Conservation (phyloP, 1,140 invertebrate genomes). For the Euwallacea similis region DNA sequence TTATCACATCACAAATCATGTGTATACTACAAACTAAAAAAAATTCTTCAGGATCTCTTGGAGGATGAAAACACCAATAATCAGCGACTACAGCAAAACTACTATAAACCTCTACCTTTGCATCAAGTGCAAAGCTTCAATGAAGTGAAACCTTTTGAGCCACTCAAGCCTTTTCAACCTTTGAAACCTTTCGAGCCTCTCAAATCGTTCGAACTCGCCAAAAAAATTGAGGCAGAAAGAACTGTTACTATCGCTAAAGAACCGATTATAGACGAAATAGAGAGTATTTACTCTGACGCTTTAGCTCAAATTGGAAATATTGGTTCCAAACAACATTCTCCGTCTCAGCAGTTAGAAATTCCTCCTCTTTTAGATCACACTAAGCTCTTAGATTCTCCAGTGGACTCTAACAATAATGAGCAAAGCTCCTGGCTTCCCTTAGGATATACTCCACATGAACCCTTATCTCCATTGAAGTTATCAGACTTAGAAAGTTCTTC, state of each 20-base stretch:
- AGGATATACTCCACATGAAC: conserved; percentile 36
- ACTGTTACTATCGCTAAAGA: conserved; percentile 20
- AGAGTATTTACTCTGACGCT: conserved; percentile 29
- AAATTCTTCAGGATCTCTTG: no score
- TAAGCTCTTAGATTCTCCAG: neutral
- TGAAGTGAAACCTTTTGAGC: conserved; percentile 20
- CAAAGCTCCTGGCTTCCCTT: conserved; percentile 25
- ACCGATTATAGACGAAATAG: conserved; percentile 27
- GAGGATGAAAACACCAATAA: no score
- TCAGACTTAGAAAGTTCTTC: conserved; percentile 17
- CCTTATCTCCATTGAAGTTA: conserved; percentile 39
- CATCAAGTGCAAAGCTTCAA: conserved; percentile 5
- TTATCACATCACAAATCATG: no score
- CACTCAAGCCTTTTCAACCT: conserved; percentile 40
- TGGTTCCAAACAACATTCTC: neutral
- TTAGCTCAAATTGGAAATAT: conserved; percentile 31
- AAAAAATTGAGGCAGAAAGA: conserved; percentile 47
- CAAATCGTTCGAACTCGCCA: conserved; percentile 44
- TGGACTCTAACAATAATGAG: conserved; percentile 32
- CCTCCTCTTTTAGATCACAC: conserved; percentile 4
- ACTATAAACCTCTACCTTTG: conserved; percentile 28
- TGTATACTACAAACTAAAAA: no score
- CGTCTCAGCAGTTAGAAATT: conserved; percentile 1
- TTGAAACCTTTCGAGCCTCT: conserved; percentile 45
- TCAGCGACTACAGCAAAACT: neutral